Percentiles rank a stretch among this genome's conserved stretches.
phyloP scores from a whole-genome alignment of 2,797 vertebrate species.

The Limosa lapponica region DNA sequence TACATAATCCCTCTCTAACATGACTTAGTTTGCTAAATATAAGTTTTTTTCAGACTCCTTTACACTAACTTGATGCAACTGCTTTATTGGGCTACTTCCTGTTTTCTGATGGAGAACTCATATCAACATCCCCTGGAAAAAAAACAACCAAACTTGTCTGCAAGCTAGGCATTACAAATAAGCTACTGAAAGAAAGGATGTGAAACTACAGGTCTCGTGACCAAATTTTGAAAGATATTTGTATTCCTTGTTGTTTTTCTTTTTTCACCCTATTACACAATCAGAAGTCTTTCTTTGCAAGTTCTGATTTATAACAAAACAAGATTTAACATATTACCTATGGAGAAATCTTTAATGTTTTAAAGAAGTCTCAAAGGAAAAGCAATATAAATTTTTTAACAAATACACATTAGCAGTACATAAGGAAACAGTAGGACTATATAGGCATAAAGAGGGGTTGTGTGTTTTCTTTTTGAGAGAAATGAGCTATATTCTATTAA shows the following conservation, averaged over 20 bases:
- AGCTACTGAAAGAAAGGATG: not conserved
- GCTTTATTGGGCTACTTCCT: slow-evolving; percentile 87
- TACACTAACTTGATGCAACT: slow-evolving; percentile 74
- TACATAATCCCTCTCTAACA: slow-evolving; percentile 44
- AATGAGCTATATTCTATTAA: not conserved
- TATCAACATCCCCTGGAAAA: slow-evolving; percentile 73
- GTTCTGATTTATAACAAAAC: not conserved
- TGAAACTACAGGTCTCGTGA: not conserved
- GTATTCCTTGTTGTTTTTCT: not conserved
- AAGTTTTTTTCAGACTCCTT: slow-evolving; percentile 67
- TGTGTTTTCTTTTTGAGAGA: not conserved
- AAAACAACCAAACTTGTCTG: not conserved
- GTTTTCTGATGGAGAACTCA: slow-evolving; percentile 81
- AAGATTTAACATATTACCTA: not conserved
- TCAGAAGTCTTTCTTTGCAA: not conserved
- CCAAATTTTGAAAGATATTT: not conserved
- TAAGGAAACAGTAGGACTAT: not conserved
- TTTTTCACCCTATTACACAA: not conserved
- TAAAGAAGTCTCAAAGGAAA: not conserved
- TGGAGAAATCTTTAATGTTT: not conserved
- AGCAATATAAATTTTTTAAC: not conserved
- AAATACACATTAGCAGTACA: not conserved
- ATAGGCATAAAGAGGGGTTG: not conserved
- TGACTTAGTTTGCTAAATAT: slow-evolving; percentile 26
- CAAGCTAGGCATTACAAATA: not conserved